phyloP scores from a whole-genome alignment of 2,888 invertebrate genomes.

The Tolmerus cingulatus region DNA sequence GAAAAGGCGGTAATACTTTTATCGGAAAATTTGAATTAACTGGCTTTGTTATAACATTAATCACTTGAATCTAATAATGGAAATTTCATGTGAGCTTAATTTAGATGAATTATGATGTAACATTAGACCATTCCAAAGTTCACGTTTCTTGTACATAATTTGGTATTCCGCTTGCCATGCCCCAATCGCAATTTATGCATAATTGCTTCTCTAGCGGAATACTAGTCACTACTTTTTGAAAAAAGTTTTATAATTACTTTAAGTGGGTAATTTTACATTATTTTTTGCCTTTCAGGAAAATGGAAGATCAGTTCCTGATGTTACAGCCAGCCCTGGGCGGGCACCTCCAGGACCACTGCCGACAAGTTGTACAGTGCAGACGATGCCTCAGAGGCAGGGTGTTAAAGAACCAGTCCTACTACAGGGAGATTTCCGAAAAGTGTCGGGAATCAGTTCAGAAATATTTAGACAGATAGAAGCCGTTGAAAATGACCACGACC shows the following conservation, averaged over 20 bases:
- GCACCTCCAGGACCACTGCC: conserved; percentile 75
- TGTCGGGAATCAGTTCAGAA: conserved; percentile 94
- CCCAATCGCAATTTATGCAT: not conserved
- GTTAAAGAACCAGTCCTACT: conserved; percentile 77
- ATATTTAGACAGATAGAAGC: conserved; percentile 97
- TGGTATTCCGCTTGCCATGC: not conserved
- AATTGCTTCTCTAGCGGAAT: not conserved
- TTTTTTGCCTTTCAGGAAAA: conserved; percentile 72
- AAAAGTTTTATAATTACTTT: not conserved
- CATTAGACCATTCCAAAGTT: not conserved
- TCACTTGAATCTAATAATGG: not conserved
- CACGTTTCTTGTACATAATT: not conserved
- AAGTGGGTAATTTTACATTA: not conserved
- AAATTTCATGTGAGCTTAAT: not conserved
- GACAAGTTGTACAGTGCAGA: conserved; percentile 66
- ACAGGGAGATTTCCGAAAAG: conserved; percentile 95
- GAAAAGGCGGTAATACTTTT: not conserved
- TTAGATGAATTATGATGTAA: not conserved
- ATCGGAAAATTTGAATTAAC: not conserved
- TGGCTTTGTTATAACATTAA: not conserved
- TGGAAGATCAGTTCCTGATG: conserved; percentile 90
- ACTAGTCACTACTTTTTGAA: not conserved
- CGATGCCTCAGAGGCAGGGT: conserved; percentile 60
- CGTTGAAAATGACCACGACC: conserved; percentile 94
- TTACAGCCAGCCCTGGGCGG: conserved; percentile 88